Evolutionary conservation across 2,797 vertebrate genomes (phyloP).

Genomic region (Lagorchestes hirsutus): DNA sequence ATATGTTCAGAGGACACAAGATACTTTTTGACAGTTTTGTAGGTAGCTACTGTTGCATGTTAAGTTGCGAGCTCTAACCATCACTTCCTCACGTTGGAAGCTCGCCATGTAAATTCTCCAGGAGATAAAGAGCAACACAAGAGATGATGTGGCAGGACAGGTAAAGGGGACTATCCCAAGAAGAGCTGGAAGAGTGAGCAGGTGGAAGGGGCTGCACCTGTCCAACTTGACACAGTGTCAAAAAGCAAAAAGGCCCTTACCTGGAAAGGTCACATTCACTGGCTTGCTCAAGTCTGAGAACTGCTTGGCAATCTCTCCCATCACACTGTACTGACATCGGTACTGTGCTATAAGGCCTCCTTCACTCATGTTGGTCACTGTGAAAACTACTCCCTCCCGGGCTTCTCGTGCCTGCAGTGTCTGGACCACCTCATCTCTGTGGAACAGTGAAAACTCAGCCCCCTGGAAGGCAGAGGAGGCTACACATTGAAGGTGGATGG

Average conservation of each 20-base stretch:
- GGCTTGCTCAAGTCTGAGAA: conserved; percentile 73
- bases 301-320: conserved; percentile 56
- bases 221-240: neutral
- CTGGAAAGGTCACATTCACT: conserved; percentile 55
- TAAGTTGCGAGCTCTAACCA: neutral
- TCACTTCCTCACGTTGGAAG: neutral
- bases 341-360: conserved; percentile 46
- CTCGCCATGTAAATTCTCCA: neutral
- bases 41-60: neutral
- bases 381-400: conserved; percentile 70
- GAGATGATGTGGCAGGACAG: neutral
- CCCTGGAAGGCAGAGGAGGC: conserved; percentile 65
- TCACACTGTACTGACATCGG: conserved; percentile 69
- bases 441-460: conserved; percentile 78
- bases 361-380: conserved; percentile 14
- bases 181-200: fast-evolving
- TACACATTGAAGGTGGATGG: conserved; percentile 67
- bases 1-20: neutral
- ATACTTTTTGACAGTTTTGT: neutral
- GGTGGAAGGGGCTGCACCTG: neutral
- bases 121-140: neutral
- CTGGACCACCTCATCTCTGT: neutral
- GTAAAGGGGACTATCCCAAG: neutral
- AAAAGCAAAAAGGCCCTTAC: conserved; percentile 63
- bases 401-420: conserved; percentile 24